Evolutionary conservation across 2,113 vertebrate species (phyloP).

Genomic region (Carollia perspicillata): DNA sequence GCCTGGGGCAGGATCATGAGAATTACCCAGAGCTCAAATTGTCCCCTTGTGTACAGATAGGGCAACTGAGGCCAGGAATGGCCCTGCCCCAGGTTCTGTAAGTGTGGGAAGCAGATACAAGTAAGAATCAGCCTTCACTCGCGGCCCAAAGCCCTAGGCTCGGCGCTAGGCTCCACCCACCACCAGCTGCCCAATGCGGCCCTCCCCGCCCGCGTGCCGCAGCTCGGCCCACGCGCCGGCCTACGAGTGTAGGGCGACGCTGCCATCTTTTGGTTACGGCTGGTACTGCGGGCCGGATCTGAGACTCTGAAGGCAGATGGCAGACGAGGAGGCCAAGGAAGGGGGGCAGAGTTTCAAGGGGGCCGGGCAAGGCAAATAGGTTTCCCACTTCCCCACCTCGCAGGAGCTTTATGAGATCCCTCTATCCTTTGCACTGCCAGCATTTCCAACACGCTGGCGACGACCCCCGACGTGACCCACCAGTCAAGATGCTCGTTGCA

Average conservation of each 20-base stretch:
- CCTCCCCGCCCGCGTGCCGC: not conserved
- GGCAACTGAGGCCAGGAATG: not conserved
- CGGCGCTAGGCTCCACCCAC: fast-evolving
- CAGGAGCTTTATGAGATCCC: not conserved
- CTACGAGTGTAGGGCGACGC: constrained; percentile 48
- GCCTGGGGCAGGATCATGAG: not conserved
- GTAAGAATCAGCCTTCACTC: not conserved
- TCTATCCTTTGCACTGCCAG: not conserved
- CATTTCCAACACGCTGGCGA: not conserved
- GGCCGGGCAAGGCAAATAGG: not conserved
- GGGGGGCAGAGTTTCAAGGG: fast-evolving
- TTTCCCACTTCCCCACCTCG: not conserved
- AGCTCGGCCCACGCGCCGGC: not conserved
- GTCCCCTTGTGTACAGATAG: not conserved
- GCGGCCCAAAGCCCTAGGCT: not conserved
- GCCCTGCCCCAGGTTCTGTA: not conserved
- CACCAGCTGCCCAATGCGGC: not conserved
- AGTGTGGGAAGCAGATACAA: not conserved
- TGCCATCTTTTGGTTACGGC: constrained; percentile 58
- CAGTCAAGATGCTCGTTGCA: not conserved
- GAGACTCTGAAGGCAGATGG: fast-evolving
- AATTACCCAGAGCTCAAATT: not conserved
- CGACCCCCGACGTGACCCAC: not conserved
- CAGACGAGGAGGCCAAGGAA: too few species aligned
- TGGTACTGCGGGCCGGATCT: not conserved